A percentile compares a stretch with the other conserved stretches of the same genome.
phyloP scores from a whole-genome alignment of 2,113 vertebrate genomes.

The Theristicus caerulescens region DNA sequence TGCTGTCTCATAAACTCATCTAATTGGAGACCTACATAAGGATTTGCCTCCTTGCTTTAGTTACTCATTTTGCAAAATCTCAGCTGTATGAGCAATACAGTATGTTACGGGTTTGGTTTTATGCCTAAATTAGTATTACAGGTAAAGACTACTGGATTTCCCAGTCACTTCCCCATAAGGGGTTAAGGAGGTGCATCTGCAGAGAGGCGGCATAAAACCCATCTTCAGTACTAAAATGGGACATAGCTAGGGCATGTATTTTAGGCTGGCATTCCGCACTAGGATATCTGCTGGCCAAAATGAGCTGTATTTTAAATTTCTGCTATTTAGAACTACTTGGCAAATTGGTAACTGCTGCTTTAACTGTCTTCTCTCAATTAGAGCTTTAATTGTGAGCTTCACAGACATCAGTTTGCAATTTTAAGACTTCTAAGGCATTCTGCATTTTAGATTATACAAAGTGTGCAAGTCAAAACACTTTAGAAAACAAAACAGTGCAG shows the following conservation, averaged over 20 bases:
- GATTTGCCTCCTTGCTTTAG: background rate
- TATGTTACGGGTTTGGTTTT: background rate
- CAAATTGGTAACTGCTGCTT: conserved; percentile 26
- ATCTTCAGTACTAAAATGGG: background rate
- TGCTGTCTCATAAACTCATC: background rate
- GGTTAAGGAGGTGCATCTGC: conserved; percentile 14
- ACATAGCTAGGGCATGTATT: background rate
- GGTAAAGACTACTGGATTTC: background rate
- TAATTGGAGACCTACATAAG: background rate
- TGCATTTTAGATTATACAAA: conserved; percentile 28
- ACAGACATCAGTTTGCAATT: background rate
- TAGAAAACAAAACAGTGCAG: background rate
- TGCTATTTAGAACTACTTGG: conserved; percentile 13
- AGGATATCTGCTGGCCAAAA: conserved; percentile 11
- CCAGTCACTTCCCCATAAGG: background rate
- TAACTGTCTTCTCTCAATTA: background rate
- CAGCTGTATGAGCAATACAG: background rate
- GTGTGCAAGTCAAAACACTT: conserved; percentile 31
- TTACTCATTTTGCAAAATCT: background rate
- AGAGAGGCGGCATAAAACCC: background rate
- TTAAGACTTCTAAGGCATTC: conserved; percentile 47
- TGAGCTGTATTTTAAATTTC: background rate
- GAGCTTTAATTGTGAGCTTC: conserved; percentile 2
- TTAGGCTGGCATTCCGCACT: background rate
- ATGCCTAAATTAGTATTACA: background rate